Conservation (phyloP, 1,140 invertebrate species). For the Onthophagus taurus region DNA sequence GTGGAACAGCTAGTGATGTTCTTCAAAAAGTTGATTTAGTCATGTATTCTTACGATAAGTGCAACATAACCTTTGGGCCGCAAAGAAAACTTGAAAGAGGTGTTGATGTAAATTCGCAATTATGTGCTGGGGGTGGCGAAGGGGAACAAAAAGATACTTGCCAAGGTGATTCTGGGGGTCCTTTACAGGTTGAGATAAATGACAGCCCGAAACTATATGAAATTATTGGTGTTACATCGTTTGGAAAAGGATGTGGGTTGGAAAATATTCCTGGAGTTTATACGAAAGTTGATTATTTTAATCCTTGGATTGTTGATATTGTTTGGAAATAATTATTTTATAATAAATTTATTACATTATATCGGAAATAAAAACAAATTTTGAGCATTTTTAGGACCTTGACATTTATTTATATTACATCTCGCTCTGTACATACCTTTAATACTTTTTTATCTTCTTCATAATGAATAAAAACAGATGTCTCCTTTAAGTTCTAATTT, state of each 20-base stretch:
- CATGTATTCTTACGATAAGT: conserved; percentile 29
- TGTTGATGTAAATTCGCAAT: conserved; percentile 40
- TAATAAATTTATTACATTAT: too few relatives aligned
- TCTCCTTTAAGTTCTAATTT: too few relatives aligned
- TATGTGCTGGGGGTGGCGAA: conserved; percentile 56
- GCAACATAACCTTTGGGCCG: conserved; percentile 19
- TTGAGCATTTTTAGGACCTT: too few relatives aligned
- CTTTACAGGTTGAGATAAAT: conserved; percentile 8
- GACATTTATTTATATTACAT: too few relatives aligned
- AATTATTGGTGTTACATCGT: conserved; percentile 18
- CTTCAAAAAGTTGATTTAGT: conserved; percentile 43
- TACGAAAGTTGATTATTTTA: conserved; percentile 13
- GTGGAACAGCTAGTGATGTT: conserved; percentile 37
- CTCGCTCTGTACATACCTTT: too few relatives aligned
- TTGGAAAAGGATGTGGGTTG: conserved; percentile 16
- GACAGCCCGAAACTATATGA: conserved; percentile 6
- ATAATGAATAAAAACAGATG: too few relatives aligned
- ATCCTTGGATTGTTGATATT: conserved; percentile 15
- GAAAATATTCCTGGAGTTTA: conserved; percentile 16
- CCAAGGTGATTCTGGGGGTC: conserved; percentile 21
- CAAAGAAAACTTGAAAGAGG: conserved; percentile 38
- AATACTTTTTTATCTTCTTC: too few relatives aligned
- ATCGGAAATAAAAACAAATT: too few relatives aligned
- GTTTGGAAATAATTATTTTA: conserved; percentile 9
- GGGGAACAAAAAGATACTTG: conserved; percentile 38